Conservation (phyloP, 2,888 invertebrate species). For the Strigamia crassipes region DNA sequence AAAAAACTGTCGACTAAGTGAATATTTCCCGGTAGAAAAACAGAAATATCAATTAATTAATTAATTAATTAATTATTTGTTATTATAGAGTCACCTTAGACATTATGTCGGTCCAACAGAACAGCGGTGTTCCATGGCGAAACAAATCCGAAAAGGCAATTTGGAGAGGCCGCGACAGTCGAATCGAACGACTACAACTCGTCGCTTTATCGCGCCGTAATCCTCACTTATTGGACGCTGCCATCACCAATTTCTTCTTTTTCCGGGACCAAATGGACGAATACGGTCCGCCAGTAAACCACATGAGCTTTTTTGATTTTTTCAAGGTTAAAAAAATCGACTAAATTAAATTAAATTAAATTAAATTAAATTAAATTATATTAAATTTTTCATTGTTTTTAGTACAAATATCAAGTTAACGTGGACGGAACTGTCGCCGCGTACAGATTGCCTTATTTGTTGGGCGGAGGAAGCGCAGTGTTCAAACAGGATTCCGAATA, state of each 20-base stretch:
- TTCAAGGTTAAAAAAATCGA: slow-evolving; percentile 84
- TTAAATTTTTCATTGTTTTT: no score
- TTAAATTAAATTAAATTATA: not conserved
- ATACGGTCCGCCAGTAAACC: slow-evolving; percentile 83
- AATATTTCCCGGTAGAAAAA: no score
- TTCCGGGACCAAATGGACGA: slow-evolving; percentile 79
- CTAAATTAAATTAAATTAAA: not conserved
- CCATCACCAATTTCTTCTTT: slow-evolving; percentile 95
- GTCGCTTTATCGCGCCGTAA: slow-evolving; percentile 75
- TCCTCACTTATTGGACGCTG: slow-evolving; percentile 84
- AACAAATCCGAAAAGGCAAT: slow-evolving; percentile 76
- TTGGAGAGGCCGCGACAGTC: slow-evolving; percentile 92
- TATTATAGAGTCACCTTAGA: slow-evolving; percentile 78
- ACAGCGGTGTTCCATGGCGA: slow-evolving; percentile 71
- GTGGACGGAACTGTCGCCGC: slow-evolving; percentile 97
- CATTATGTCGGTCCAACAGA: slow-evolving; percentile 86
- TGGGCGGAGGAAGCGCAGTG: slow-evolving; percentile 84
- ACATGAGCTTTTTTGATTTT: slow-evolving; percentile 89
- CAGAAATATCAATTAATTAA: not conserved
- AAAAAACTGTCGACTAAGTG: no score
- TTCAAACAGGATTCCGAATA: slow-evolving; percentile 93
- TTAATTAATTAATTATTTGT: slow-evolving; percentile 48
- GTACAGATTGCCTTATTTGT: slow-evolving; percentile 87
- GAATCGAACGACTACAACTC: slow-evolving; percentile 79
- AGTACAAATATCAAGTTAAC: slow-evolving; percentile 94